Base-by-base conservation (phyloP, 2,113 vertebrate species). In the Microtus oregoni region DNA sequence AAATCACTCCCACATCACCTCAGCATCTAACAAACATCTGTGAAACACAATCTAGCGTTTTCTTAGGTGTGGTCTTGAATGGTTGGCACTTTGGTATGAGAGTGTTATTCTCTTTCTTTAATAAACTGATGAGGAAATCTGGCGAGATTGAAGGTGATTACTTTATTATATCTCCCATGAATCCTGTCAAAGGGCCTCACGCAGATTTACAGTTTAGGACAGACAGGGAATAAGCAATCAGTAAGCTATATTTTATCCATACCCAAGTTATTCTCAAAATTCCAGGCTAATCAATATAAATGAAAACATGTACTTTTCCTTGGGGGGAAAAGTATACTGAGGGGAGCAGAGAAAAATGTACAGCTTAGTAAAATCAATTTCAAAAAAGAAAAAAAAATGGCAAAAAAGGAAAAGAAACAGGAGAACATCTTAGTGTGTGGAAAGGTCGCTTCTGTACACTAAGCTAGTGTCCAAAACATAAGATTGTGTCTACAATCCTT, bases 301-400 rank as follows among this genome's bases (percentile, higher is more conserved):
- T 15, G 32, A 28, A 61, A 12, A 67, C 61, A 82, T 94, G 81
- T 58, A 78, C 38, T 44, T 92, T 92, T 96, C 72, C 35, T 90
- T 73, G 58, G 44, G 14, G 12, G 13, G 13, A 32, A 68, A 67
- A 68, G 89, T 15, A 58, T 58, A 20, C 17, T 1, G 7, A 24
- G 24, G 24, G 22, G 22, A 26, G 61, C 61, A 87, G 89, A 96
- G 55, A 58, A 58, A 58, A 58, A 20, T 20, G 19, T 58, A 58
- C 15, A 58, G 55, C 55, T 58, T 19, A 19, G 6, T 58, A 58
- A 58, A 58, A 58, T 58, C 55, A 58, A 58, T 58, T 58, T 55
- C 0, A 47, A 55, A 55, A 58, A 58, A 58, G 19, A 1, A 5
- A 55, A 55, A 55, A 55, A 55, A 55, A 55, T 55, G 55, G 4